These are phyloP conservation scores for Trialeurodes vaporariorum DNA, from an alignment of 1,140 invertebrate genomes.

Conservation along the genomic window DNA sequence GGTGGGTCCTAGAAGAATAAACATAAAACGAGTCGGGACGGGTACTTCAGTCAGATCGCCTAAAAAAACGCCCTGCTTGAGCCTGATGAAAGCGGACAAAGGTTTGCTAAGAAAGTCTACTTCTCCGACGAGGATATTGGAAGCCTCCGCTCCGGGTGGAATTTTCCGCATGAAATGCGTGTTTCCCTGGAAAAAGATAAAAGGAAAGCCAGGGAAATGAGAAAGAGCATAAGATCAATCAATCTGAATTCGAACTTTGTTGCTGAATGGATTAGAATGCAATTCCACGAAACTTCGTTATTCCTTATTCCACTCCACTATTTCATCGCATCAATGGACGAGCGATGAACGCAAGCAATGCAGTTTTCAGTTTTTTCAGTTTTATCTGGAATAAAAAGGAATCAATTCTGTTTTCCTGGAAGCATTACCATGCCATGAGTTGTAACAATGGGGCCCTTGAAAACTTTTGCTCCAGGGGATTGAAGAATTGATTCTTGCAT, in stretches of 20 bases:
- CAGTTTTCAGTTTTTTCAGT: no score
- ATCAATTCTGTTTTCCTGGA: no score
- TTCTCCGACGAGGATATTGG: slow-evolving; percentile 95
- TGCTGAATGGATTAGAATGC: background rate
- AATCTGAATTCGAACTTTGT: background rate
- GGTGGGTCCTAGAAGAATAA: slow-evolving; percentile 81
- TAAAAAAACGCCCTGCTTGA: slow-evolving; percentile 77
- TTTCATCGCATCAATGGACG: no score
- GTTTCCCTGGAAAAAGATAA: slow-evolving; percentile 50
- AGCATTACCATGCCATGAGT: no score
- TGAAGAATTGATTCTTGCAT: no score
- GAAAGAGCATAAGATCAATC: background rate
- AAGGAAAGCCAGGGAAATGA: no score
- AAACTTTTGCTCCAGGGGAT: no score
- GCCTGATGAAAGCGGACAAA: slow-evolving; percentile 82
- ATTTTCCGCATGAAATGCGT: slow-evolving; percentile 95
- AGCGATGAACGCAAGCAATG: no score
- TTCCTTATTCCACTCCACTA: background rate
- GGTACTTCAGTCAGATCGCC: slow-evolving; percentile 95
- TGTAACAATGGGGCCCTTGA: no score
- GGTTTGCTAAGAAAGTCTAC: slow-evolving; percentile 90
- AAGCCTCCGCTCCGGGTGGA: slow-evolving; percentile 89
- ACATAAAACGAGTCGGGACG: slow-evolving; percentile 91
- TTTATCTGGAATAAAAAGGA: no score
- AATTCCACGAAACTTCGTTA: background rate